Conservation (phyloP, 2,888 invertebrate genomes). For the Synergus laeviventris region DNA sequence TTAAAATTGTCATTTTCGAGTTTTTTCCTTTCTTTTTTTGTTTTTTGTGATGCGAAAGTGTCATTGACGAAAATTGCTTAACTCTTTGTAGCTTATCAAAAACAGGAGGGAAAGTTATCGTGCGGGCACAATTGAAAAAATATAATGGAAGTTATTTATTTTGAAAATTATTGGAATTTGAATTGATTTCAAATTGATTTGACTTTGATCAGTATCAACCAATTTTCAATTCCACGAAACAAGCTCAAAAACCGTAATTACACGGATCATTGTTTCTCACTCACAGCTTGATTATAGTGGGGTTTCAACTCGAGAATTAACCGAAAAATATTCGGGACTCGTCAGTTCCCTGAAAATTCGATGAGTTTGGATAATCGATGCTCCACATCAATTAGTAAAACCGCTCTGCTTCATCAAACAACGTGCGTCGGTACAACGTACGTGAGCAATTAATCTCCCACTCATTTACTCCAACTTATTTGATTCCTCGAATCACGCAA, state of each 20-base stretch:
- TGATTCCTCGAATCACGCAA: conserved; percentile 23
- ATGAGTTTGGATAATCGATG: conserved; percentile 66
- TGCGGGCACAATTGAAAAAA: too few species aligned
- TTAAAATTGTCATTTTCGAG: too few species aligned
- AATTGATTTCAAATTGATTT: too few species aligned
- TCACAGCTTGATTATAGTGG: not conserved
- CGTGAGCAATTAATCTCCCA: conserved; percentile 51
- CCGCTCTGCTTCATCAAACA: conserved; percentile 65
- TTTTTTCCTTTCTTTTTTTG: too few species aligned
- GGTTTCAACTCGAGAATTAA: not conserved
- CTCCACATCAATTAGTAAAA: conserved; percentile 70
- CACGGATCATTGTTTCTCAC: not conserved
- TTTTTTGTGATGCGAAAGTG: too few species aligned
- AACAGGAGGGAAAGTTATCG: too few species aligned
- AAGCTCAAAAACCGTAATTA: not conserved
- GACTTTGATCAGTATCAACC: not conserved
- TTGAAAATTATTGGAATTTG: too few species aligned
- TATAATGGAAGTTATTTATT: too few species aligned
- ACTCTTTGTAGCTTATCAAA: too few species aligned
- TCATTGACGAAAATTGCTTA: too few species aligned
- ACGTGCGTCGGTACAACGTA: conserved; percentile 58
- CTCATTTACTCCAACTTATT: conserved; percentile 31
- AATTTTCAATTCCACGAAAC: not conserved
- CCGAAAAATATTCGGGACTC: not conserved
- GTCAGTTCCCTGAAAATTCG: conserved; percentile 25